A percentile compares a stretch with the other conserved stretches of the same genome.
Conservation (phyloP, 1,140 invertebrate species). For the Zophobas morio region DNA sequence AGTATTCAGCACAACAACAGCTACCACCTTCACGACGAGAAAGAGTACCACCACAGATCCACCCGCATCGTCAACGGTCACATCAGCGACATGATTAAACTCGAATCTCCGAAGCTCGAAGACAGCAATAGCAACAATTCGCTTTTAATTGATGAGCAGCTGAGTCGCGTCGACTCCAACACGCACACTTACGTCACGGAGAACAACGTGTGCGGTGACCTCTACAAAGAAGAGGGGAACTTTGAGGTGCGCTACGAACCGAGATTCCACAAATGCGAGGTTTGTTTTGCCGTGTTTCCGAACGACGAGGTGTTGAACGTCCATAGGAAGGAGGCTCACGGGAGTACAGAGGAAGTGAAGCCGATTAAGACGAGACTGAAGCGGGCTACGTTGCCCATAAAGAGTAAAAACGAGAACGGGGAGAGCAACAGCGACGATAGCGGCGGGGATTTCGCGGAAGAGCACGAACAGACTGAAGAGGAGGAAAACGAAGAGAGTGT, state of each 20-base stretch:
- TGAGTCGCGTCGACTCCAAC: constrained; percentile 39
- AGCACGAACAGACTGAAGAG: constrained; percentile 44
- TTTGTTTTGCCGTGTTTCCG: constrained; percentile 69
- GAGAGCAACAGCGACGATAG: constrained; percentile 45
- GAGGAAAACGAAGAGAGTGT: constrained; percentile 51
- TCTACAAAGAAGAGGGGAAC: constrained; percentile 67
- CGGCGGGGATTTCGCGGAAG: constrained; percentile 44
- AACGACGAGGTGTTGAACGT: constrained; percentile 67
- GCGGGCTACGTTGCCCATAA: constrained; percentile 44
- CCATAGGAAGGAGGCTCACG: constrained; percentile 68
- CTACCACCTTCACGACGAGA: constrained; percentile 37
- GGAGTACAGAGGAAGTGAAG: constrained; percentile 44
- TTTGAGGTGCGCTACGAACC: constrained; percentile 70
- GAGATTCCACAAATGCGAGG: constrained; percentile 69
- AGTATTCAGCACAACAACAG: constrained; percentile 38
- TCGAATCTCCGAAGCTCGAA: constrained; percentile 52
- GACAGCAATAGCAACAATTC: constrained; percentile 51
- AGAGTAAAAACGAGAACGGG: constrained; percentile 53
- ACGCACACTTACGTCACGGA: constrained; percentile 45
- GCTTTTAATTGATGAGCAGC: constrained; percentile 51
- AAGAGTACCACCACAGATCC: constrained; percentile 42
- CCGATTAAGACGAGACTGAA: constrained; percentile 44
- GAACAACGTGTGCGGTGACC: constrained; percentile 69
- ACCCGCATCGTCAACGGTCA: constrained; percentile 8
- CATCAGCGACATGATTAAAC: constrained; percentile 15